Base-by-base conservation (phyloP, 2,797 vertebrate species). In the Garrulus glandarius region DNA sequence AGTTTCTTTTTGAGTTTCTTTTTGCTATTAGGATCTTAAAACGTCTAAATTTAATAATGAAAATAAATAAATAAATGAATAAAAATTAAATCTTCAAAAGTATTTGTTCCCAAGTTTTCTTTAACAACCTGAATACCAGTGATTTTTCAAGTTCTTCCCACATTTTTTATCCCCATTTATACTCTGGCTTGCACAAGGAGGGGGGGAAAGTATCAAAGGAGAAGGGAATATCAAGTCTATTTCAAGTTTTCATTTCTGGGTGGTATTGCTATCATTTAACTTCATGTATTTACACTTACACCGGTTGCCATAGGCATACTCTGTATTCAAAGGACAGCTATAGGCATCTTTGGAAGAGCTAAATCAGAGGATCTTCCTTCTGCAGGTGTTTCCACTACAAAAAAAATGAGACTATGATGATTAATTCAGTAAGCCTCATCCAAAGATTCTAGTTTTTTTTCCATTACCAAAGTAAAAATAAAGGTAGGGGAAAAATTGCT, bases 241-340 rank as follows among this genome's bases (percentile, higher is more conserved):
- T 91, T 87, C 37, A 89, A 80, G 49, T 87, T 92, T 87, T 91
- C 43, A 53, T 91, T 92, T 34, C 50, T 88, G 87, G 87, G 93
- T 96, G 87, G 92, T 94, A 95, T 68, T 85, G 52, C 17, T 87
- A 50, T 87, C 10, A 49, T 85, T 94, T 85, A 70, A 76, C 23
- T 80, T 89, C 13, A 17, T 21, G 24, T 89, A 87, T 95, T 92
- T 91, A 87, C 41, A 55, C 50, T 94, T 55, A 47, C 27, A 91
- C 23, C 26, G 44, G 36, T 93, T 91, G 89, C 93, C 89, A 91
- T 83, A 92, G 93, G 91, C 87, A 70, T 50, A 41, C 10, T 78
- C 19, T 47, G 11, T 49, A 94, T 77, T 96, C 87, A 95, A 93
- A 96, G 61, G 82, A 95, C 60, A 83, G 52, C 53, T 91, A 89